phyloP scores from a whole-genome alignment of 2,888 invertebrate genomes.

The Anorthoa munda region DNA sequence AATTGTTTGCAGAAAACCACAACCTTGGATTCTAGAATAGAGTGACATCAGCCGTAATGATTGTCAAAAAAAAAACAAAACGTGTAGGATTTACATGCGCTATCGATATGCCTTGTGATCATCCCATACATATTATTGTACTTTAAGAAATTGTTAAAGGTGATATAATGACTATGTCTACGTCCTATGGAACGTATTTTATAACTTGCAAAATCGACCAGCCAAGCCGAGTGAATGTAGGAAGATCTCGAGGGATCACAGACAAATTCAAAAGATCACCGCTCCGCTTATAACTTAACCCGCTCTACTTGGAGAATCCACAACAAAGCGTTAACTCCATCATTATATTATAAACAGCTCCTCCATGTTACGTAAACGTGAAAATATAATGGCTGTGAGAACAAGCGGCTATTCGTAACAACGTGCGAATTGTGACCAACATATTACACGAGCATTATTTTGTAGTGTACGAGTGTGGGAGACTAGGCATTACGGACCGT shows the following conservation, averaged over 20 bases:
- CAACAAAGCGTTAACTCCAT: constrained; percentile 46
- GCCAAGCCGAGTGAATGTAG: background rate
- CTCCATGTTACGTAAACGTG: constrained; percentile 44
- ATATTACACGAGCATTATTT: background rate
- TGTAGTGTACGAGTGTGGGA: constrained; percentile 25
- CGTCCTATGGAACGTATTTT: background rate
- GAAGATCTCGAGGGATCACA: background rate
- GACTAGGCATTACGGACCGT: background rate
- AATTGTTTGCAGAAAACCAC: background rate
- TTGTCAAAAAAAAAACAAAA: too few relatives aligned
- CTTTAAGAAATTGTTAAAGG: too few relatives aligned
- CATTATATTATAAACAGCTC: constrained; percentile 44
- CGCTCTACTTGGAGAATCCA: constrained; percentile 33
- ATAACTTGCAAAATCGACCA: background rate
- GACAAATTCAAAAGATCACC: background rate
- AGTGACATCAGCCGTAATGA: too few relatives aligned
- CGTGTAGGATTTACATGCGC: too few relatives aligned
- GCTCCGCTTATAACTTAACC: constrained; percentile 20
- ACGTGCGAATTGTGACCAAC: constrained; percentile 43
- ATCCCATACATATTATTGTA: too few relatives aligned
- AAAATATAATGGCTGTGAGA: constrained; percentile 56
- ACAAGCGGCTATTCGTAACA: constrained; percentile 21
- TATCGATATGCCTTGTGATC: too few relatives aligned
- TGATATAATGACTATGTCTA: too few relatives aligned
- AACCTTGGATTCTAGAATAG: too few relatives aligned